phyloP scores from a whole-genome alignment of 2,113 vertebrate species.

The Cinclus mexicanus region DNA sequence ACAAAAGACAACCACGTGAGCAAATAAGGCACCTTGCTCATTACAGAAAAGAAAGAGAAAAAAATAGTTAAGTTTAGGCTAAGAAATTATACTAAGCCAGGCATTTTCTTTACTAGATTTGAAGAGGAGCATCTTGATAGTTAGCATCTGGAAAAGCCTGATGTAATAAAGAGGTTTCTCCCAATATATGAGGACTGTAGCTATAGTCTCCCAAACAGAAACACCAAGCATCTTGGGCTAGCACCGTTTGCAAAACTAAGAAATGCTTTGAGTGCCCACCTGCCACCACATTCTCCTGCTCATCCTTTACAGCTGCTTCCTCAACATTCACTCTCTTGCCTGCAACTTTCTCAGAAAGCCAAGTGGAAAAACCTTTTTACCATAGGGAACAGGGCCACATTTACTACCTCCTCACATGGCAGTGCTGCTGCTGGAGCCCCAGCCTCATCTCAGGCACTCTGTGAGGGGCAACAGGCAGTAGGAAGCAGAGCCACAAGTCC shows the following conservation, averaged over 20 bases:
- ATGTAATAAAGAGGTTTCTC: not conserved
- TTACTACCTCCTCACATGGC: not conserved
- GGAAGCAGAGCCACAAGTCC: not conserved
- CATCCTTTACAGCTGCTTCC: not conserved
- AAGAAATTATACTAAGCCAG: not conserved
- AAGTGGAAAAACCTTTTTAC: not conserved
- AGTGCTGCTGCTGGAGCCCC: not conserved
- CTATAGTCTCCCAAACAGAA: not conserved
- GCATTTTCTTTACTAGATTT: not conserved
- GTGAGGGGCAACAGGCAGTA: not conserved
- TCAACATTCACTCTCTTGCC: not conserved
- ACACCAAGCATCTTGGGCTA: rapidly evolving
- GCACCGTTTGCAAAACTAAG: not conserved
- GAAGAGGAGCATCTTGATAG: not conserved
- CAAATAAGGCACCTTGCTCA: not conserved
- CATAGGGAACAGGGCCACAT: not conserved
- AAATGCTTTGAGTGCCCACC: not conserved
- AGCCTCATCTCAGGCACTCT: not conserved
- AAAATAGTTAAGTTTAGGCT: not conserved
- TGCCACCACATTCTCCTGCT: not conserved
- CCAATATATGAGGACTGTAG: rapidly evolving
- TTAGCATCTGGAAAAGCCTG: not conserved
- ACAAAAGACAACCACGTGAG: not conserved
- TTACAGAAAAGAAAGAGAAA: not conserved
- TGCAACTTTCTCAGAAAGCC: not conserved